These are phyloP conservation scores for Chinchilla lanigera DNA, from an alignment of 2,113 vertebrate genomes.

Conservation along the genomic window DNA sequence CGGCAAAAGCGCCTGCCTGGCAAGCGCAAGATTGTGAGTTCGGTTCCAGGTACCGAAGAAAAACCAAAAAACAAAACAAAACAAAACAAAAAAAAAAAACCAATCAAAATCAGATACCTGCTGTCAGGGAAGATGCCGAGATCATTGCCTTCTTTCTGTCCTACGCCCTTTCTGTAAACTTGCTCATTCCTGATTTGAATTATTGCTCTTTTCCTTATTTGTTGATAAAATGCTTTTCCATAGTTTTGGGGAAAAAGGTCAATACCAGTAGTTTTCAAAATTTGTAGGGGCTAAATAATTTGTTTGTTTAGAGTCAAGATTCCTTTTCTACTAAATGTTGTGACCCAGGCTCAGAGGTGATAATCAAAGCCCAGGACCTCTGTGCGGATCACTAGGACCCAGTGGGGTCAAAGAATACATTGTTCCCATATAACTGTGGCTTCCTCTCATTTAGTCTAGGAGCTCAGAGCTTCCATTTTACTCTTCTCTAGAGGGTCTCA, in stretches of 20 bases:
- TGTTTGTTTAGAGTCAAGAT: not conserved
- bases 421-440: accelerated
- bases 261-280: not conserved
- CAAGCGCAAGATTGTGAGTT: no score
- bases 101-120: not conserved
- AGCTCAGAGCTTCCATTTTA: not conserved
- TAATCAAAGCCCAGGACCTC: not conserved
- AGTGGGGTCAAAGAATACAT: not conserved
- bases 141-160: not conserved
- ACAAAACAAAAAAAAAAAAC: no score
- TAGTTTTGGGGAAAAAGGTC: not conserved
- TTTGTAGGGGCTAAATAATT: not conserved
- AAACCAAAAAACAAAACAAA: no score
- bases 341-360: not conserved
- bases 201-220: not conserved
- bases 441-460: not conserved
- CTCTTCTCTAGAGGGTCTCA: not conserved
- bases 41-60: no score
- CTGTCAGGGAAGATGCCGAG: no score
- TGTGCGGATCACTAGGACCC: no score
- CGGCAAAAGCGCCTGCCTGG: no score
- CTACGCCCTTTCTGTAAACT: not conserved
- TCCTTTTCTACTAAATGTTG: not conserved
- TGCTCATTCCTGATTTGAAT: not conserved
- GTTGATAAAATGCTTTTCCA: not conserved